Evolutionary conservation across 2,888 invertebrate genomes (phyloP), one percentile per base, ranked within the genome.

Genomic region (Dicranocentrus wangi): DNA sequence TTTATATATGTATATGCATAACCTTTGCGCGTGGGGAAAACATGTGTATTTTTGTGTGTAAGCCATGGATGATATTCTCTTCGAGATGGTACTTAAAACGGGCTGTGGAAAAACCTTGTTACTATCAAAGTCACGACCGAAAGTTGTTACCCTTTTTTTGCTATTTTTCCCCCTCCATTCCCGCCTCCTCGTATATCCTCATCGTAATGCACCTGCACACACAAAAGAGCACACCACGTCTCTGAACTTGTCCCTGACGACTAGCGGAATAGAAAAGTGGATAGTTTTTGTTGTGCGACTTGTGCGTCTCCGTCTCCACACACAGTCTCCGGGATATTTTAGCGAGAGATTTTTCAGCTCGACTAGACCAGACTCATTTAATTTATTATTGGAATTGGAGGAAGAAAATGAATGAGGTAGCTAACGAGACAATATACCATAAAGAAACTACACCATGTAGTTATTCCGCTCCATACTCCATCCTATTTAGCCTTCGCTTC

Each of bases 371-470:
- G 5, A n/a, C 53, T 53, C 53, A 53, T 69, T 53, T 27, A 51
- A 27, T 68, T 68, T 68, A 68, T 69, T 51, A 69, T 69, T 69
- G 68, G 19, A 10, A 53, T 69, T 61, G 60, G 19, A 47, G 17
- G n/a, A 23, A 28, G 47, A 61, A n/a, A 72, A 72, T 72, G 71
- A 72, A 61, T 72, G 71, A 72, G 70, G 21, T 43, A 25, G 25
- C 70, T 71, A 71, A 71, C 70, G 43, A 71, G 60, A 71, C 70
- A 60, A 25, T 39, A 25, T 42, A 53, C 32, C 60, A 60, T n/a
- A 39, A 23, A 60, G 8, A 71, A 43, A 60, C 27, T 19, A 61
- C 32, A 32, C 27, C 25, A 19, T 61, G 47, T 66, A 7, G 53
- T 53, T 53, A 21, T 53, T 53, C 53, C 53, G 17, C 13, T 47